Conservation (phyloP, 1,140 invertebrate species). For the Mesaphorura yosii region DNA sequence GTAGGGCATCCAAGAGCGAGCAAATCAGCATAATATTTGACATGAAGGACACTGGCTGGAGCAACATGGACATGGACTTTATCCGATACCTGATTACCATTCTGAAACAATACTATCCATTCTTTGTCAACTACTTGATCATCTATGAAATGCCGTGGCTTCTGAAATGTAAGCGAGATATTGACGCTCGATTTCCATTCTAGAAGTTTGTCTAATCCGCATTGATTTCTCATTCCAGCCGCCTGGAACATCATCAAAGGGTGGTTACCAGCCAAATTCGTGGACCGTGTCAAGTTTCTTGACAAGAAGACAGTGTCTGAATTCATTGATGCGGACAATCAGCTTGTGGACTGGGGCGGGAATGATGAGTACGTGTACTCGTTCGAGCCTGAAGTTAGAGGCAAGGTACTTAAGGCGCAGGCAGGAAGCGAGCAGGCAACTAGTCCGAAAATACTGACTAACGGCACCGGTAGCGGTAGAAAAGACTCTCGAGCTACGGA, state of each 20-base stretch:
- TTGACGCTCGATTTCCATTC: not conserved
- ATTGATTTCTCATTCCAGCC: slow-evolving; percentile 51
- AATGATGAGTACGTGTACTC: slow-evolving; percentile 24
- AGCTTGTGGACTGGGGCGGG: slow-evolving; percentile 30
- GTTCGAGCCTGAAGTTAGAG: slow-evolving; percentile 22
- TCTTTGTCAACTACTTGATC: slow-evolving; percentile 77
- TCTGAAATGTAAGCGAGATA: slow-evolving; percentile 59
- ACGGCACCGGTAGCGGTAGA: no score
- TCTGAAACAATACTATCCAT: slow-evolving; percentile 83
- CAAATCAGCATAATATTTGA: slow-evolving; percentile 79
- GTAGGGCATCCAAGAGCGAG: slow-evolving; percentile 57
- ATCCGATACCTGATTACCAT: slow-evolving; percentile 71
- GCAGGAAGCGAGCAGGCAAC: no score
- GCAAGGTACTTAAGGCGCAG: not conserved
- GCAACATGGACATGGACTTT: slow-evolving; percentile 79
- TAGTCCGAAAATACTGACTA: no score
- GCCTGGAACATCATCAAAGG: slow-evolving; percentile 86
- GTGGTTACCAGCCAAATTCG: slow-evolving; percentile 73
- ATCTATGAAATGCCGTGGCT: slow-evolving; percentile 93
- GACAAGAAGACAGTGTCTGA: slow-evolving; percentile 63
- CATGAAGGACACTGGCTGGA: slow-evolving; percentile 68
- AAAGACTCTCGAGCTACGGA: not conserved
- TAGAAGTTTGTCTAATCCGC: no score
- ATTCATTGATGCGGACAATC: slow-evolving; percentile 53
- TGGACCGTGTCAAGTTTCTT: slow-evolving; percentile 80